phyloP scores from a whole-genome alignment of 2,888 invertebrate species.

The Xanthia icteritia region DNA sequence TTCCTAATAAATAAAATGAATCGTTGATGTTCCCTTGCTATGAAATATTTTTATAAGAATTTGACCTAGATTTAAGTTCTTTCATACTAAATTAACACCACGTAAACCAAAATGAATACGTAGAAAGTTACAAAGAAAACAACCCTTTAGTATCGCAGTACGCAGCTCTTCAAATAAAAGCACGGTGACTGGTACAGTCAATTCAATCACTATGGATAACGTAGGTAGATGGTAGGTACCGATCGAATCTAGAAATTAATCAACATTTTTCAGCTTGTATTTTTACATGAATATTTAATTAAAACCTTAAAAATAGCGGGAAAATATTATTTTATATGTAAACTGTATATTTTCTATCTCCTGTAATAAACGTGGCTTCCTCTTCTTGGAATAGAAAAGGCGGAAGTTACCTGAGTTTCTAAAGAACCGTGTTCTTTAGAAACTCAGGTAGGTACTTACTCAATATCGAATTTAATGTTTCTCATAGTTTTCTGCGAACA shows the following conservation, averaged over 20 bases:
- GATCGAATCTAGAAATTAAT: conserved; percentile 5
- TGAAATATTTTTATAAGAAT: background rate
- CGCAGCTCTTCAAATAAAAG: background rate
- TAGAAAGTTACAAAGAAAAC: background rate
- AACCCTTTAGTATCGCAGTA: background rate
- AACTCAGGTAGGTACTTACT: background rate
- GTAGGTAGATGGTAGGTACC: background rate
- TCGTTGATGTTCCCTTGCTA: background rate
- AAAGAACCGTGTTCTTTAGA: background rate
- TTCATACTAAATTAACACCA: background rate
- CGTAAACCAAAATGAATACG: background rate
- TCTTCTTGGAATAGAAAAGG: background rate
- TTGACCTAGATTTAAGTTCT: background rate
- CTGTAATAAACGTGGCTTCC: background rate
- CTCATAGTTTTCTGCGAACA: background rate
- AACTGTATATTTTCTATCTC: background rate
- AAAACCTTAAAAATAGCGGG: background rate
- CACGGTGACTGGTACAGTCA: conserved; percentile 17
- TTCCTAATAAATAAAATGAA: background rate
- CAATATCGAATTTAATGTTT: background rate
- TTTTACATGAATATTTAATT: conserved; percentile 4
- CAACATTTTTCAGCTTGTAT: conserved; percentile 11
- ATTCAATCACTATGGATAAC: conserved; percentile 16
- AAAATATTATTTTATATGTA: background rate
- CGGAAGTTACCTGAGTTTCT: too few relatives aligned